These are phyloP conservation scores for Microcebus murinus DNA, from an alignment of 2,113 vertebrate species.

Conservation along the genomic window DNA sequence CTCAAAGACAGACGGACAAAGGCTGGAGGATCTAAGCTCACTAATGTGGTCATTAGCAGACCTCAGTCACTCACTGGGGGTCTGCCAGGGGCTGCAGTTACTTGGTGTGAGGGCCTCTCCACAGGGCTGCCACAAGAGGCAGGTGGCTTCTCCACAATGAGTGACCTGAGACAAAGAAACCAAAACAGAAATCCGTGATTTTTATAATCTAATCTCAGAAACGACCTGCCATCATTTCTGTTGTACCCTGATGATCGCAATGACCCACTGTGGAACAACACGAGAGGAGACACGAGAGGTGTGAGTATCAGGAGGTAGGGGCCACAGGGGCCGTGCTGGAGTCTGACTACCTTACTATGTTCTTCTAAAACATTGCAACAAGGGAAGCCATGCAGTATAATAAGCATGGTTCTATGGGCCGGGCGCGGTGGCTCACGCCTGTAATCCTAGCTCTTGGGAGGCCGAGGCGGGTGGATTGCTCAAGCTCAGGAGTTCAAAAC, in stretches of 20 bases:
- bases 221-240: neutral
- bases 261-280: neutral
- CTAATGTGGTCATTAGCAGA: neutral
- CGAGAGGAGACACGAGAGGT: neutral
- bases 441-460: no score
- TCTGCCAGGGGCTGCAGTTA: neutral
- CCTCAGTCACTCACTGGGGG: neutral
- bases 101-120: neutral
- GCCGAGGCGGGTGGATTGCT: no score
- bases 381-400: neutral
- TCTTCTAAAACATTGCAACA: neutral
- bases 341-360: neutral
- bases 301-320: neutral
- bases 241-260: neutral
- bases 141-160: neutral
- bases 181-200: neutral
- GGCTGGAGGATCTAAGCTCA: neutral
- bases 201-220: neutral
- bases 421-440: no score
- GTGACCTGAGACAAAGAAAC: neutral
- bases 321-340: rapidly evolving
- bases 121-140: neutral
- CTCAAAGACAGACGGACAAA: neutral
- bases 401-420: rapidly evolving
- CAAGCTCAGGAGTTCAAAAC: no score